Base-by-base conservation (phyloP, 2,888 invertebrate genomes). In the Euplagia quadripunctaria region DNA sequence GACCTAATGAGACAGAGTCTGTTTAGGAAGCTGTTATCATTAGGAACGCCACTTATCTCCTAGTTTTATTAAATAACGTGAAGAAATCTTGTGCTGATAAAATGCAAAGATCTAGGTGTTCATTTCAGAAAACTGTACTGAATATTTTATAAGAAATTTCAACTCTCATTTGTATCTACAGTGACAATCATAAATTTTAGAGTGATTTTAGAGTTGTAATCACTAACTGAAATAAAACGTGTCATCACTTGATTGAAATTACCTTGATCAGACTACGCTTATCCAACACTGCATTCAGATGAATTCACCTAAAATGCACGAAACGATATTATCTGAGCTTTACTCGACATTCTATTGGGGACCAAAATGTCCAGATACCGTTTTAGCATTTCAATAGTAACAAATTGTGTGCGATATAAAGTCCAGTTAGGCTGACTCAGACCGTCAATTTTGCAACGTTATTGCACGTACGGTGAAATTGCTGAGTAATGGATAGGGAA, bases 311-410 rank as follows among this genome's bases (percentile, higher is more conserved):
- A 75, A 64, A 72, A 51, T 42, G 61, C 42, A 51, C 68, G 49
- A 14, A 52, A 51, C 42, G 17, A 64, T 68, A 66, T 55, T 64
- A 69, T 63, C 43, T 55, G 58, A 71, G 41, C 49, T 64, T 69
- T 68, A 66, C 70, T 83, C 74, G 71, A 74, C 77, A 80, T 85
- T 82, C 79, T 41, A 73, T 68, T 46, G 72, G 81, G 64, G 78
- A 65, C 68, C 70, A 64, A 76, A 83, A 78, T 52, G 72, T 76
- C 52, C 80, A 76, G 72, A 77, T 79, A 84, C 63, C 64, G 72
- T 78, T 83, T 84, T 83, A 82, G 75, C 84, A 84, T 84, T 84
- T 84, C 79, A 84, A 84, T 84, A 76, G 85, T 64, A 81, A 76
- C 82, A 85, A 84, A 84, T 84, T 85, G 82, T 76, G 72, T 63